phyloP scores from a whole-genome alignment of 2,888 invertebrate species.

The Apomyelois bistriatella region DNA sequence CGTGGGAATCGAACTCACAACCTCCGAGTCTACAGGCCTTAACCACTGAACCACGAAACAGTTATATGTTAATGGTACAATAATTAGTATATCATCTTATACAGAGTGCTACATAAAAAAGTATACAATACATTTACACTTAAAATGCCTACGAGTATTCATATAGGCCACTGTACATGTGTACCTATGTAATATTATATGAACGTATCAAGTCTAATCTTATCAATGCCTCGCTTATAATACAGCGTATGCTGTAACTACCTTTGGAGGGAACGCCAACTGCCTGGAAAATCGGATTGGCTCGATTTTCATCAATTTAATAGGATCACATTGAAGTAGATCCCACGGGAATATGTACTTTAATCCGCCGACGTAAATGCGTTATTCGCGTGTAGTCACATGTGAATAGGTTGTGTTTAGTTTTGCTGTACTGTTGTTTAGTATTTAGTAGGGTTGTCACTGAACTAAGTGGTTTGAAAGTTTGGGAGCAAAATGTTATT shows the following conservation, averaged over 20 bases:
- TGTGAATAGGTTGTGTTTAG: background rate
- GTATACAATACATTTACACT: too few species aligned
- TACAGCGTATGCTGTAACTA: background rate
- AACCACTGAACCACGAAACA: too few species aligned
- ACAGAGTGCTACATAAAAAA: too few species aligned
- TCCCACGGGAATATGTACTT: slow-evolving; percentile 11
- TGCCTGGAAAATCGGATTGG: slow-evolving; percentile 20
- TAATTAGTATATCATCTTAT: too few species aligned
- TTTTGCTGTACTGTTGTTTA: background rate
- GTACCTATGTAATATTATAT: too few species aligned
- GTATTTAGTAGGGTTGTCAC: slow-evolving; percentile 12
- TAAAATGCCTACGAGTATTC: too few species aligned
- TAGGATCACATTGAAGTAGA: slow-evolving; percentile 15
- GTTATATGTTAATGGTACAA: too few species aligned
- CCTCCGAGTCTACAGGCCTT: too few species aligned
- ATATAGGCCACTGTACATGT: too few species aligned
- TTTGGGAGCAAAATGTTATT: too few species aligned
- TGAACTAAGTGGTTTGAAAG: background rate
- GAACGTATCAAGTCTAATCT: background rate
- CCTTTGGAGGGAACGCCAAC: slow-evolving; percentile 10
- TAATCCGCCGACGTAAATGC: background rate
- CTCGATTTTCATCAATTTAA: slow-evolving; percentile 20
- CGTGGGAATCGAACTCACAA: too few species aligned
- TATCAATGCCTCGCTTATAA: background rate
- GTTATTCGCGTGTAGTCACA: background rate